Base-by-base conservation (phyloP, 2,888 invertebrate species). In the Drosophila sordidula region DNA sequence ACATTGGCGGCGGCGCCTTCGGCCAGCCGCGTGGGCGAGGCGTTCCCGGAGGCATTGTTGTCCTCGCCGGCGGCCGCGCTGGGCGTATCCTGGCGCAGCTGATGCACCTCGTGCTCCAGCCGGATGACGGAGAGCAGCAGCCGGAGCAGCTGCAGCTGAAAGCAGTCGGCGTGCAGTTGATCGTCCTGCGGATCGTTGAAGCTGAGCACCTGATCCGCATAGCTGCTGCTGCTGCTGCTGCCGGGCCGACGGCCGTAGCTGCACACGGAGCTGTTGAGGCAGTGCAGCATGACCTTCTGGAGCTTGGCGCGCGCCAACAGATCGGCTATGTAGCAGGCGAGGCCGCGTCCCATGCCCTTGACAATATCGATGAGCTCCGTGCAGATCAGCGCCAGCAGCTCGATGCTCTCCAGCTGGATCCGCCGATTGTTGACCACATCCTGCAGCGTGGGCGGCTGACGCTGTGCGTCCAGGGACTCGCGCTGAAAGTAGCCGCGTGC, bases 241-340 rank as follows among this genome's bases (percentile, higher is more conserved):
- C 41, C 46, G 65, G 62, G n/a, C 55, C 80, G 8, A 0, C 73
- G 74, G 0, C 75, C 80, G 36, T 84, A 90, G 29, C 87, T 89
- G 55, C 86, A 87, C 12, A 97, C 96, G 16, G 95, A 95, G 3
- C 97, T 96, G 51, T 97, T 94, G 18, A 97, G 93, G 89, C 96
- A 96, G 90, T 97, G 97, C 50, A 97, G 93, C 47, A 96, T 93
- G 25, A 96, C 95, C 69, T 97, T 97, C 91, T 97, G 97, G 49
- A 97, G 93, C 92, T 97, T 97, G 87, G 96, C 96, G 71, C 96
- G 95, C 3, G 94, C 93, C 87, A 97, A 92, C 78, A 95, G 92
- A 91, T 96, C 96, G 12, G 95, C 95, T 70, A 96, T 95, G 90
- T 96, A 97, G 80, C 95, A 95, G 11, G 96, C 95, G 88, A 97